Conservation (phyloP, 1,140 invertebrate genomes). For the Atta colombica region DNA sequence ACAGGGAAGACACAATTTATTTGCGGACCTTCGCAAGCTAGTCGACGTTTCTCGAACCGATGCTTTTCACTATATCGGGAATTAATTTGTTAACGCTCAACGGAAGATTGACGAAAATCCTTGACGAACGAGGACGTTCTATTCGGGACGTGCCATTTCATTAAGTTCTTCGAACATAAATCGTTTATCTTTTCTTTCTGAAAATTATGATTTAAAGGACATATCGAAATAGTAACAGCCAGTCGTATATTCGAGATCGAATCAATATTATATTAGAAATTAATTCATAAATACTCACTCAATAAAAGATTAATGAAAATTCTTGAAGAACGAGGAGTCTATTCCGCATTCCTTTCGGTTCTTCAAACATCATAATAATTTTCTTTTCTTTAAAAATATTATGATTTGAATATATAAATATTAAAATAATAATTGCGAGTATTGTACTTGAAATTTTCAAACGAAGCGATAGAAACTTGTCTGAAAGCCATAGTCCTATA, state of each 20-base stretch:
- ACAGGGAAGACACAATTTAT: constrained; percentile 68
- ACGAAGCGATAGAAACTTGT: not conserved
- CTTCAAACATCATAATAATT: not conserved
- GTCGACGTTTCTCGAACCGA: not conserved
- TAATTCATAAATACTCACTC: not conserved
- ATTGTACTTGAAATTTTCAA: not conserved
- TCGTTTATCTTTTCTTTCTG: not conserved
- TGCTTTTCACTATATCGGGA: constrained; percentile 13
- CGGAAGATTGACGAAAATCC: not conserved
- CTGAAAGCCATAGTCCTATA: not conserved
- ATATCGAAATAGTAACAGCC: too few species aligned
- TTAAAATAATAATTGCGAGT: not conserved
- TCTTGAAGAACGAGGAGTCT: not conserved
- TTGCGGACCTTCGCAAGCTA: constrained; percentile 59
- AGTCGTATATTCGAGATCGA: too few species aligned
- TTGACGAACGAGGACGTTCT: not conserved
- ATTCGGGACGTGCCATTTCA: not conserved
- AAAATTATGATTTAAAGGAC: too few species aligned
- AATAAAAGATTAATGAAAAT: not conserved
- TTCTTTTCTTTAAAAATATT: not conserved
- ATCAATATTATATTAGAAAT: constrained; percentile 13
- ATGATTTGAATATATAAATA: not conserved
- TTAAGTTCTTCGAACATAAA: not conserved
- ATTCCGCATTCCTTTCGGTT: not conserved
- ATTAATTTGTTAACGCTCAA: constrained; percentile 1